These are phyloP conservation scores for Lingula anatina DNA, from an alignment of 2,888 invertebrate genomes.

Conservation along the genomic window DNA sequence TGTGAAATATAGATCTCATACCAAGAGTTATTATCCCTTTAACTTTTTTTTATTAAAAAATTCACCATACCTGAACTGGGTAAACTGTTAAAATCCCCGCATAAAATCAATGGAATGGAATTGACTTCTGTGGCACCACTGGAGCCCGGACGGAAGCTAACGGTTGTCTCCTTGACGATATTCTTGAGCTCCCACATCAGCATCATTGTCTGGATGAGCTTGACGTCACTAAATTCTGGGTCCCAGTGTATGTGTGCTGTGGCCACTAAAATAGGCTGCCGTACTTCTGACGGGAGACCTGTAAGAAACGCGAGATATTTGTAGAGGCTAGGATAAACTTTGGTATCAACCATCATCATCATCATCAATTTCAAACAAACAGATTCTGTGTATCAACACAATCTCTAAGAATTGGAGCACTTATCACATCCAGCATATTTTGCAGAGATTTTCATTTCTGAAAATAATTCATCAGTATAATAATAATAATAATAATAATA, in stretches of 20 bases:
- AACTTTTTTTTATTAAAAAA: no score
- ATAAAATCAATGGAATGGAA: constrained; percentile 85
- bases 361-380: no score
- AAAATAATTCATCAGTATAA: no score
- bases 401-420: no score
- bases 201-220: constrained; percentile 99
- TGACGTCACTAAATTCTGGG: constrained; percentile 98
- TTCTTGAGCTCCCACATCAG: constrained; percentile 86
- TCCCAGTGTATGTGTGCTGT: constrained; percentile 99
- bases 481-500: no score
- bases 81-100: constrained; percentile 97
- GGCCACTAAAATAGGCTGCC: constrained; percentile 74
- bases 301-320: no score
- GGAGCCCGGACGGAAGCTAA: constrained; percentile 14
- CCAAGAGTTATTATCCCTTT: no score
- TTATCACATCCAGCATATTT: no score
- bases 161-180: constrained; percentile 52
- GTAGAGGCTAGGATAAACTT: no score
- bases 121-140: constrained; percentile 35
- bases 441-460: no score
- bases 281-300: constrained; percentile 64
- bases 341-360: background rate
- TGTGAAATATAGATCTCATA: no score
- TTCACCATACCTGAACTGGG: constrained; percentile 83
- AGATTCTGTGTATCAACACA: no score